Percentiles rank a stretch among this genome's conserved stretches.
Conservation (phyloP, 2,113 vertebrate species). For the Ailurus styani region DNA sequence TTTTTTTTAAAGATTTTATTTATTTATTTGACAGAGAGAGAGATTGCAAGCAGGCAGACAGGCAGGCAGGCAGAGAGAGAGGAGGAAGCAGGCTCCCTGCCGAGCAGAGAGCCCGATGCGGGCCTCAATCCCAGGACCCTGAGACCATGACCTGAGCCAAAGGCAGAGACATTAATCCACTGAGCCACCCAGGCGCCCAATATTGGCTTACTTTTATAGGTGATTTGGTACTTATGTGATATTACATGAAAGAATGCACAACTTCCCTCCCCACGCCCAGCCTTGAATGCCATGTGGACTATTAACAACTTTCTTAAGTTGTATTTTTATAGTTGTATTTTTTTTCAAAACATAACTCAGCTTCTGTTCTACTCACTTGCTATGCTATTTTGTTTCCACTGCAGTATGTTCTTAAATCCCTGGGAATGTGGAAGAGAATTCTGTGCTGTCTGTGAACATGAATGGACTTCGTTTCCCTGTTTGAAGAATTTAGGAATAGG, state of each 20-base stretch:
- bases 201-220: background rate
- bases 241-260: background rate
- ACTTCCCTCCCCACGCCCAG: background rate
- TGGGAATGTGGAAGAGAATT: background rate
- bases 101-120: too few species aligned
- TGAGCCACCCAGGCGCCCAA: too few species aligned
- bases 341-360: background rate
- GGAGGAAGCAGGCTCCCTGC: too few species aligned
- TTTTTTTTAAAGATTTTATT: too few species aligned
- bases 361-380: background rate
- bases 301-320: background rate
- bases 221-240: background rate
- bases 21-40: too few species aligned
- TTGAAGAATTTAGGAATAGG: background rate
- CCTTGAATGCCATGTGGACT: background rate
- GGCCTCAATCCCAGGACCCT: too few species aligned
- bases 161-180: too few species aligned
- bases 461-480: background rate
- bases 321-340: background rate
- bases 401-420: background rate
- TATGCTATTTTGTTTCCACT: background rate
- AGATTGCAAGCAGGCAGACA: too few species aligned
- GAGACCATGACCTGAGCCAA: too few species aligned
- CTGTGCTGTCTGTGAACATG: background rate
- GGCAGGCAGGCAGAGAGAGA: too few species aligned